Evolutionary conservation across 2,888 invertebrate species (phyloP).

Genomic region (Perizoma affinitatum): DNA sequence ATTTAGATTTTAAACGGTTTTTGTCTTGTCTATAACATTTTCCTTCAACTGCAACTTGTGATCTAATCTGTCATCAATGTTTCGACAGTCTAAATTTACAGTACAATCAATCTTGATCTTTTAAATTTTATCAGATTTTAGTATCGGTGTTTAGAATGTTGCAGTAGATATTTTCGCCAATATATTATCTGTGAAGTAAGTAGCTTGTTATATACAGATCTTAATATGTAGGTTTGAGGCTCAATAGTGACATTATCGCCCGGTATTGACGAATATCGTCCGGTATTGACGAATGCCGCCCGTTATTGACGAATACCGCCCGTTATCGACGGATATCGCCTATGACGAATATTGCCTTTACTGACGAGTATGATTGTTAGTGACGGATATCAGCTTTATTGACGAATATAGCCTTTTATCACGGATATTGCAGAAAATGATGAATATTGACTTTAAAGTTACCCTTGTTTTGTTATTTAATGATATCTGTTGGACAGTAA

Average conservation of each 20-base stretch:
- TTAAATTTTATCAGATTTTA: conserved; percentile 40
- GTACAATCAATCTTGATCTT: conserved; percentile 41
- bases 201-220: conserved; percentile 54
- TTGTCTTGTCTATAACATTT: neutral
- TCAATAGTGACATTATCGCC: conserved; percentile 57
- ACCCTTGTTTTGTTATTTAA: conserved; percentile 72
- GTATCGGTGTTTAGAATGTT: conserved; percentile 70
- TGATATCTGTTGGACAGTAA: conserved; percentile 57
- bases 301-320: too few relatives aligned
- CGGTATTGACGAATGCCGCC: neutral
- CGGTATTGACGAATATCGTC: neutral
- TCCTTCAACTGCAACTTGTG: neutral
- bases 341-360: too few relatives aligned
- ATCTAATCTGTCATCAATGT: conserved; percentile 2
- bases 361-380: neutral
- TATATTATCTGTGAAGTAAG: conserved; percentile 47
- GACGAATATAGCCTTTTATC: neutral
- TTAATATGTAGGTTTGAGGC: conserved; percentile 63
- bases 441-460: conserved; percentile 62
- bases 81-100: conserved; percentile 30
- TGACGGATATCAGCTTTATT: neutral
- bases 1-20: neutral
- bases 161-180: conserved; percentile 57
- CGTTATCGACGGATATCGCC: too few relatives aligned
- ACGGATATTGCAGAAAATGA: conserved; percentile 15